Percentiles rank a stretch among this genome's conserved stretches.
phyloP scores from a whole-genome alignment of 2,888 invertebrate species.

The Mimas tiliae region DNA sequence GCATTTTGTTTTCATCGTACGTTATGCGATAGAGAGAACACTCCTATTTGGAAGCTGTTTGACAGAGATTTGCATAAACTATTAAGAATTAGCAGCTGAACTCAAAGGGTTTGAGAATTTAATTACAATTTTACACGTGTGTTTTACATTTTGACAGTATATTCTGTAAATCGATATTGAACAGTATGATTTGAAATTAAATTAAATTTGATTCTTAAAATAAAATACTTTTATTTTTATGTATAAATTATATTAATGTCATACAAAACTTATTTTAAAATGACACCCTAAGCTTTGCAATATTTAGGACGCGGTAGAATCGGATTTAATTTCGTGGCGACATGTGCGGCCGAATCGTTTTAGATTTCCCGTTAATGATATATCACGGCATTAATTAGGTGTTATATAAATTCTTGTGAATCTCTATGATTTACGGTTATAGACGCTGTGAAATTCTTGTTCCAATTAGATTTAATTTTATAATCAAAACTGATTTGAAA shows the following conservation, averaged over 20 bases:
- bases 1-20: constrained; percentile 76
- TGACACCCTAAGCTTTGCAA: not conserved
- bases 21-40: constrained; percentile 45
- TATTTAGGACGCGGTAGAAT: constrained; percentile 34
- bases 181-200: too few species aligned
- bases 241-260: not conserved
- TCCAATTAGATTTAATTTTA: constrained; percentile 5
- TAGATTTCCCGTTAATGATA: constrained; percentile 24
- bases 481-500: not conserved
- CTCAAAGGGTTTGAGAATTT: constrained; percentile 54
- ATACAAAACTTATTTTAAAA: not conserved
- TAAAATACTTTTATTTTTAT: not conserved
- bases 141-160: constrained; percentile 41
- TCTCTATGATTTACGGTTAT: constrained; percentile 1
- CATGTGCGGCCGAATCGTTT: constrained; percentile 45
- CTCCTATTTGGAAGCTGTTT: constrained; percentile 50
- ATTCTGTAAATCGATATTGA: not conserved
- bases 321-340: constrained; percentile 36
- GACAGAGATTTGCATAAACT: constrained; percentile 78
- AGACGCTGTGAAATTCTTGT: constrained; percentile 1
- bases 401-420: constrained; percentile 22
- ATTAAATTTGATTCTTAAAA: too few species aligned
- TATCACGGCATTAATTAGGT: constrained; percentile 25
- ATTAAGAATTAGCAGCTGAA: constrained; percentile 76
- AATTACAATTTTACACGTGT: constrained; percentile 37